Base-by-base conservation (phyloP, 2,113 vertebrate genomes). In the Anas platyrhynchos region DNA sequence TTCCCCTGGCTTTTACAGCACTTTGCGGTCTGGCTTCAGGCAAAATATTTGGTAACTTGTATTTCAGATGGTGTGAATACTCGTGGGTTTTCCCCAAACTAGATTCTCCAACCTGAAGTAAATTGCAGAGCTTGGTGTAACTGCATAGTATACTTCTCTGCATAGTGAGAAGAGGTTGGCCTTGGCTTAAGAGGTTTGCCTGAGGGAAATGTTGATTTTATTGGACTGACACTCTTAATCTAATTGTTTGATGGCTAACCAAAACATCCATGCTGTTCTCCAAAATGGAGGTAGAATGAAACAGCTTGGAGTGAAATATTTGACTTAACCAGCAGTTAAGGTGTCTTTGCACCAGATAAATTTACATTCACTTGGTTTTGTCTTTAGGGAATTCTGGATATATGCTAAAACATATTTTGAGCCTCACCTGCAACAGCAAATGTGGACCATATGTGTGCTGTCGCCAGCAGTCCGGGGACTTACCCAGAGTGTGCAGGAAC, bases 1-100 rank as follows among this genome's bases (percentile, higher is more conserved):
- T 80, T 94, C 63, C 27, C 50, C 48, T 74, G 90, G 77, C 48
- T 93, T 48, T 69, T 79, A 4, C 34, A 88, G 56, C 41, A 59
- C 38, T 81, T 74, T 91, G 58, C 55, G 83, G 48, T 85, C 75
- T 95, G 66, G 65, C 91, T 89, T 91, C 93, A 91, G 84, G 87
- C 84, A 92, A 95, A 92, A 87, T 87, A 91, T 71, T 94, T 69
- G 63, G 38, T 63, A 84, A 22, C 91, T 95, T 94, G 92, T 69
- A 84, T 92, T 69, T 92, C 16, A 6, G 52, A 84, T 61, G 13
- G 36, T 83, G 32, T 78, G 81, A 96, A 89, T 82, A 43, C 84
- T 92, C 69, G 12, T 67, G 68, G 56, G 69, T 67, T 88, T 91
- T 79, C 14, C 27, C 27, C 55, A 71, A 32, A 74, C 76, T 13